Base-by-base conservation (phyloP, 2,888 invertebrate genomes). In the Tromatobia lineatoria region DNA sequence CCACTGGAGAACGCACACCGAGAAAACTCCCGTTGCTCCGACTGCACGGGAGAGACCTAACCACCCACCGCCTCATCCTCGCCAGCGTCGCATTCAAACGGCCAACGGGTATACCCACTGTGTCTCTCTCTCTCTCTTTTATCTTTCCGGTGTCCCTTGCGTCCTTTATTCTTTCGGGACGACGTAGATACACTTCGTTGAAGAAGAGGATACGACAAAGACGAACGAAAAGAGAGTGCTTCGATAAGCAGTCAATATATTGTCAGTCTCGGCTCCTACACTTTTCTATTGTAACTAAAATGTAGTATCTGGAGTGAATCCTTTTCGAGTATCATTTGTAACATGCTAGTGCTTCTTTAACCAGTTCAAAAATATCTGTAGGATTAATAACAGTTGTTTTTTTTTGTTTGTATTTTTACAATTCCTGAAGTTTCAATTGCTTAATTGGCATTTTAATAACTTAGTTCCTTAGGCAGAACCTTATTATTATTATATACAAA, bases 161-260 rank as follows among this genome's bases (percentile, higher is more conserved):
- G 83, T 74, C 57, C 45, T 81, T 76, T 82, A 82, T 83, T 83
- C 80, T 82, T 80, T 69, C 69, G 67, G 50, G 76, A 73, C 76
- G 70, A 57, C 67, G 66, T 52, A 18, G 52, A 80, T 77, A 67
- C 80, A 77, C 73, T 70, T 29, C 23, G 71, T 66, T 64, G 69
- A 66, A 74, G 67, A 77, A 38, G 18, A 18, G 29, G 73, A 47
- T 42, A 11, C 64, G 54, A 29, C 8, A 57, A 74, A 50, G 64
- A 69, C 78, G 86, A 85, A 76, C 85, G 82, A 80, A 80, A 79
- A 71, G 69, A 86, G 88, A 86, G 87, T 81, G 87, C 87, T 86
- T 88, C 88, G 90, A 91, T 90, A 90, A 91, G 90, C 88, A 91
- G 87, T 89, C 89, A 82, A 89, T 90, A 89, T 89, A 90, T 90